Base-by-base conservation (phyloP, 1,140 invertebrate genomes). In the Coelopa frigida region DNA sequence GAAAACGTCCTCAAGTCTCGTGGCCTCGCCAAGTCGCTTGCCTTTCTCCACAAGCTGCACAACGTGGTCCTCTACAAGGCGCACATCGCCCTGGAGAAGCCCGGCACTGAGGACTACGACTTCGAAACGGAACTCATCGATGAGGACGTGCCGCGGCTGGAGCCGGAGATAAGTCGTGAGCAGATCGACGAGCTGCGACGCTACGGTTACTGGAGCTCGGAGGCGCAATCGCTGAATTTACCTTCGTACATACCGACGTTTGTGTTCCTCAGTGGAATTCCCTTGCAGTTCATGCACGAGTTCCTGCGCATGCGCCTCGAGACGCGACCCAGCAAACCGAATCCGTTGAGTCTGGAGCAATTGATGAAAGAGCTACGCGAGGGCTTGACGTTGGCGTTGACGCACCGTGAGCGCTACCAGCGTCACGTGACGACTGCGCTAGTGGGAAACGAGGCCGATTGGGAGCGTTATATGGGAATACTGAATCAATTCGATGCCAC, bases 301-400 rank as follows among this genome's bases (percentile, higher is more conserved):
- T 94, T 89, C 70, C 71, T 95, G 23, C 71, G 78, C 23, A 80
- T 95, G 71, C 72, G 89, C 45, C 72, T 94, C 24, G 88, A 94
- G 57, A 84, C 89, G 35, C 82, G 83, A 51, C 87, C 87, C 1
- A 80, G 82, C 20, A 82, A 88, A 46, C 91, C 90, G 3, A 91
- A 89, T 40, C 79, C 83, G 8, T 75, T 93, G 12, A 92, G 89
- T 53, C 80, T 94, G 24, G 77, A 86, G 60, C 75, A 87, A 78
- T 70, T 94, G 33, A 92, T 93, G 72, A 79, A 84, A 55, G 91
- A 94, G 70, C 77, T 92, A 50, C 85, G 89, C 49, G 89, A 93
- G 59, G 88, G 87, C 7, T 65, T 94, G 29, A 80, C 79, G 54
- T 81, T 89, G 39, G 85, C 87, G 10, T 81, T 86, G 20, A 73